Percentiles rank a stretch among this genome's conserved stretches.
These are phyloP conservation scores for Okamejei kenojei DNA, from an alignment of 2,797 vertebrate species.

Conservation along the genomic window DNA sequence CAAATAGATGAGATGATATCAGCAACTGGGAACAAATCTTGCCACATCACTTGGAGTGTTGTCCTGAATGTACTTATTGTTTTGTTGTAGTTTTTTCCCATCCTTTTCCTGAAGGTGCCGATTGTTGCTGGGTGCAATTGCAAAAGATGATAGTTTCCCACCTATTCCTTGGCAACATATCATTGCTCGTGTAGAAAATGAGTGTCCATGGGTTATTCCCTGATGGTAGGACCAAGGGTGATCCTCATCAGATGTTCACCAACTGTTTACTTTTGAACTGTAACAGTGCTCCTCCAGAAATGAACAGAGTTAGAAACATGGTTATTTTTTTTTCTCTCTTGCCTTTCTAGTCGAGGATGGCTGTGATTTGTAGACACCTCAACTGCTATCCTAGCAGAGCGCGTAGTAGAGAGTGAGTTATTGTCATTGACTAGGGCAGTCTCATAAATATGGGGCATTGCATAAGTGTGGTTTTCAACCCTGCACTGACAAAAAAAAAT, in stretches of 20 bases:
- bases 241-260: not conserved
- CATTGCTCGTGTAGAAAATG: not conserved
- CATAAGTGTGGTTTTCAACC: not conserved
- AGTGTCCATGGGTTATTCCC: not conserved
- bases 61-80: not conserved
- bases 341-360: not conserved
- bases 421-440: not conserved
- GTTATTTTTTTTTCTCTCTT: not conserved
- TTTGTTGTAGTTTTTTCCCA: not conserved
- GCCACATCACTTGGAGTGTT: not conserved
- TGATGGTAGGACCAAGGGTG: not conserved
- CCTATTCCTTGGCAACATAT: not conserved
- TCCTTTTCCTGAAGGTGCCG: too few relatives aligned
- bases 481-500: not conserved
- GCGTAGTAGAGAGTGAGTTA: not conserved
- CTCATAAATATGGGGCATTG: not conserved
- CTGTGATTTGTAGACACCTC: not conserved
- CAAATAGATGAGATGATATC: slow-evolving; percentile 25
- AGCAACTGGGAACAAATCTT: slow-evolving; percentile 19
- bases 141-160: not conserved
- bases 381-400: not conserved
- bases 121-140: not conserved
- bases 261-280: not conserved
- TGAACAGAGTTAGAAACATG: not conserved
- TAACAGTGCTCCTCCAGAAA: not conserved